Percentiles rank a stretch among this genome's conserved stretches.
phyloP scores from a whole-genome alignment of 2,888 invertebrate genomes.

The Diarsia dahlii region DNA sequence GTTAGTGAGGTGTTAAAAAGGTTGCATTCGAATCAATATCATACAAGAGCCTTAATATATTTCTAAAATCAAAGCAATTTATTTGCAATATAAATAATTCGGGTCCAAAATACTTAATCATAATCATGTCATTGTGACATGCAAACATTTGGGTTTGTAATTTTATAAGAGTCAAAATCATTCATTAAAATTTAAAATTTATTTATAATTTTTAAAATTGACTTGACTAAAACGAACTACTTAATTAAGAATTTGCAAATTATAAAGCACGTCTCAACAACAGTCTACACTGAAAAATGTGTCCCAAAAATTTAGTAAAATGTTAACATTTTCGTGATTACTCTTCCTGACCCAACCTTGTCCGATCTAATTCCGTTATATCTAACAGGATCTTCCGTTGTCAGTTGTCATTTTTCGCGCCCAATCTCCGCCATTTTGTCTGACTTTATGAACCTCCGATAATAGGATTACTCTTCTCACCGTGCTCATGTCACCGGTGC shows the following conservation, averaged over 20 bases:
- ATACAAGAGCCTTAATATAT: too few relatives aligned
- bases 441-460: constrained; percentile 58
- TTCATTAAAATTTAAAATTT: too few relatives aligned
- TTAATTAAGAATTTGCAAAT: neutral
- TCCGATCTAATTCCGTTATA: constrained; percentile 46
- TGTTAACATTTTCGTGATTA: constrained; percentile 12
- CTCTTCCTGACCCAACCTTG: constrained; percentile 10
- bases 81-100: neutral
- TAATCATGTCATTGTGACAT: too few relatives aligned
- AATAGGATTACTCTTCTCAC: constrained; percentile 61
- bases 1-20: too few relatives aligned
- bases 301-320: neutral
- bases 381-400: constrained; percentile 41
- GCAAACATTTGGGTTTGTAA: too few relatives aligned
- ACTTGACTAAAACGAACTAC: too few relatives aligned
- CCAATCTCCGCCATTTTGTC: constrained; percentile 58
- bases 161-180: too few relatives aligned
- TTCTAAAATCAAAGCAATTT: too few relatives aligned
- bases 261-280: too few relatives aligned
- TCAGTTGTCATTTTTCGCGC: constrained; percentile 54
- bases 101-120: too few relatives aligned
- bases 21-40: too few relatives aligned
- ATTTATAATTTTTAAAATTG: too few relatives aligned
- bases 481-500: constrained; percentile 51
- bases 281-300: neutral